phyloP scores from a whole-genome alignment of 2,113 vertebrate species.

The Corvus cornix region DNA sequence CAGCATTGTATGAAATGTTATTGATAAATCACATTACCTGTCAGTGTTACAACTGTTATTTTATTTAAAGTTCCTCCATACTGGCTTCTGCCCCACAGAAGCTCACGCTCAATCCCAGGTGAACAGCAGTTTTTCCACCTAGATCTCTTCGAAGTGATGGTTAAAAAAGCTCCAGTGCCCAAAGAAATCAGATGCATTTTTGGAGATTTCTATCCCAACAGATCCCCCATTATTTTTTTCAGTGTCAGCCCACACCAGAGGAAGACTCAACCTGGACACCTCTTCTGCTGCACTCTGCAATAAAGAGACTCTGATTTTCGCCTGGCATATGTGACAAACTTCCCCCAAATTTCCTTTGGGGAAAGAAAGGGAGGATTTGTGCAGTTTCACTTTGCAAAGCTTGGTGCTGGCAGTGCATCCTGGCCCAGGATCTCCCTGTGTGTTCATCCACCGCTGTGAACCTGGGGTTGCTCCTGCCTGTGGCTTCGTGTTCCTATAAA shows the following conservation, averaged over 20 bases:
- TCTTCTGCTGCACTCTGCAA: neutral
- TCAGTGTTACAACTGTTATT: neutral
- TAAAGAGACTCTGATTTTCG: neutral
- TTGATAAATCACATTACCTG: neutral
- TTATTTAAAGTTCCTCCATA: neutral
- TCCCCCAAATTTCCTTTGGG: neutral
- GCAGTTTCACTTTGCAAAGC: neutral
- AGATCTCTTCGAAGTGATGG: neutral
- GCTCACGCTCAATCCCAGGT: neutral
- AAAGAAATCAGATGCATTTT: neutral
- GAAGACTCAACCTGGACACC: neutral
- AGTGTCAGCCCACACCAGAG: neutral
- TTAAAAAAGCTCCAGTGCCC: neutral
- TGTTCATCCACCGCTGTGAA: neutral
- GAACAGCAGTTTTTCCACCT: neutral
- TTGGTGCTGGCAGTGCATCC: neutral
- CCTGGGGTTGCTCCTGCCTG: neutral
- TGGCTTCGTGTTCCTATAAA: slow-evolving; percentile 27
- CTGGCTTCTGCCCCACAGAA: neutral
- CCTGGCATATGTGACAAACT: neutral
- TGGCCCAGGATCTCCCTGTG: fast-evolving
- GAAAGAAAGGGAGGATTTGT: neutral
- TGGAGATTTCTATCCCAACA: neutral
- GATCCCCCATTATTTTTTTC: neutral
- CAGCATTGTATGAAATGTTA: fast-evolving